phyloP scores from a whole-genome alignment of 2,113 vertebrate species.

The Cygnus atratus region DNA sequence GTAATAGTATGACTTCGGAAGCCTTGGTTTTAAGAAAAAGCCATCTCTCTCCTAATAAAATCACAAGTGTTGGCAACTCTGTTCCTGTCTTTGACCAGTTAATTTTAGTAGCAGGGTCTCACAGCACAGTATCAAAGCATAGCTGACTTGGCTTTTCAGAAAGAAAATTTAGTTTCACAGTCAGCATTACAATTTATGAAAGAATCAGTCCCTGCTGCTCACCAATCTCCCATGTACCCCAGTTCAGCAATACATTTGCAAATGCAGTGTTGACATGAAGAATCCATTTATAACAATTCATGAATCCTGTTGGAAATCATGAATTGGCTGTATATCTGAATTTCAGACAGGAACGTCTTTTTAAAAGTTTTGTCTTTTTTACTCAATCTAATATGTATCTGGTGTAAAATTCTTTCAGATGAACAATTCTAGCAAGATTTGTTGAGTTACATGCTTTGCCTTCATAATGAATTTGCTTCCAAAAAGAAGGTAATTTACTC shows the following conservation, averaged over 20 bases:
- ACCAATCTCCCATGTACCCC: rapidly evolving
- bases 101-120: background rate
- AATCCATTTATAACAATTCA: background rate
- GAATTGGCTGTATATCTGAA: background rate
- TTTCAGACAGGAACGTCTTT: background rate
- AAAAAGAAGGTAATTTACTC: background rate
- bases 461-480: background rate
- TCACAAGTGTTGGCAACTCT: slow-evolving; percentile 38
- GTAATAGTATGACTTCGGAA: background rate
- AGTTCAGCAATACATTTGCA: background rate
- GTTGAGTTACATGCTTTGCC: background rate
- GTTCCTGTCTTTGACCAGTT: slow-evolving; percentile 31
- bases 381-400: background rate
- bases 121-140: background rate
- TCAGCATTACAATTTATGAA: background rate
- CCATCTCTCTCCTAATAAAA: slow-evolving; percentile 53
- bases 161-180: background rate
- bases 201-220: background rate
- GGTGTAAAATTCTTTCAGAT: background rate
- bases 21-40: slow-evolving; percentile 11
- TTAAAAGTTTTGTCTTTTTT: background rate
- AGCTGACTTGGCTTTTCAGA: slow-evolving; percentile 1
- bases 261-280: background rate
- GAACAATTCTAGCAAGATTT: background rate
- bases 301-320: background rate